Evolutionary conservation across 2,888 invertebrate genomes (phyloP).

Genomic region (Seladonia tumulorum): DNA sequence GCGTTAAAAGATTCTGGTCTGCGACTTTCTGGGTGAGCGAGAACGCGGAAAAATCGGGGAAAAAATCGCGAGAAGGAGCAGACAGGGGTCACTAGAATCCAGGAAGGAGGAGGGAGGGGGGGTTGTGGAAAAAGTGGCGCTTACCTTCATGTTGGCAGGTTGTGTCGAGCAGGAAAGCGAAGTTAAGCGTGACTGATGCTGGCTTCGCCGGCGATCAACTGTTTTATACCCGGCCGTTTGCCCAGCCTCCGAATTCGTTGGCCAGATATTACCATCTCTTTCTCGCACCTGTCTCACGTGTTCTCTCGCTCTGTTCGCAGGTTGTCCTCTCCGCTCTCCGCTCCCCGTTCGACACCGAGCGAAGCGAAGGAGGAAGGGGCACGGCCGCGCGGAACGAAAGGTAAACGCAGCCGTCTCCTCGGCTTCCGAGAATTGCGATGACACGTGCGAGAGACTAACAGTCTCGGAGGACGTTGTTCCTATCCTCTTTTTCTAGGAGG

Average conservation of each 20-base stretch:
- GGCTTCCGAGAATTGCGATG: constrained; percentile 44
- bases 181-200: constrained; percentile 77
- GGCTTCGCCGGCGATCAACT: constrained; percentile 65
- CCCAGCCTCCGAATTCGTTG: constrained; percentile 76
- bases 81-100: neutral
- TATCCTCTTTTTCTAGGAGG: constrained; percentile 9
- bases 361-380: constrained; percentile 8
- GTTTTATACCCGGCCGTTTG: constrained; percentile 76
- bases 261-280: constrained; percentile 47
- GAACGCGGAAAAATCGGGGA: too few relatives aligned
- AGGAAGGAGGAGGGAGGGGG: neutral
- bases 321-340: neutral
- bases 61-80: constrained; percentile 1
- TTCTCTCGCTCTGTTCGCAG: neutral
- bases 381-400: constrained; percentile 35
- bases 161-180: constrained; percentile 57
- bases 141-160: constrained; percentile 78
- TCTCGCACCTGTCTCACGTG: constrained; percentile 1
- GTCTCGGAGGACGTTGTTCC: neutral
- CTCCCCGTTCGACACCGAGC: constrained; percentile 12
- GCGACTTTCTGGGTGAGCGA: neutral
- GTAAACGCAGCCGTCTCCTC: constrained; percentile 22
- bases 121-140: constrained; percentile 25
- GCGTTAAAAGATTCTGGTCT: neutral
- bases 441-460: constrained; percentile 26